Evolutionary conservation across 2,797 vertebrate species (phyloP), one percentile per base, ranked within the genome.

Genomic region (Gymnopithys bicolor): DNA sequence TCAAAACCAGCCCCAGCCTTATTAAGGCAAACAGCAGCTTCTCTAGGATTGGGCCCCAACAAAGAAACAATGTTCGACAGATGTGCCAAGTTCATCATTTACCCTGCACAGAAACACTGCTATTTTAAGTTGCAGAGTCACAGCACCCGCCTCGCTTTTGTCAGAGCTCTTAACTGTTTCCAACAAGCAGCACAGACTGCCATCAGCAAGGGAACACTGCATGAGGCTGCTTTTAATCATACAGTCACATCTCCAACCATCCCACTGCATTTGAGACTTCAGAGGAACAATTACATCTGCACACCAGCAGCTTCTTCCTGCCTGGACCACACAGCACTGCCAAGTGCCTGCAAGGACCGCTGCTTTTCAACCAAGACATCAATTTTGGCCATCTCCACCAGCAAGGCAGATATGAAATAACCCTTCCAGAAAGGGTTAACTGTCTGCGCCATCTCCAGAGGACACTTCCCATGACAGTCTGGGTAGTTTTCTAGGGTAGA

Each of bases 121-220:
- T 96, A 96, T 96, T 97, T 97, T 96, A 97, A 96, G 95, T 52
- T 7, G 13, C 66, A 69, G 79, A 94, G 84, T 95, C 91, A 91
- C 87, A 89, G 74, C 63, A 69, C 76, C 82, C 87, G 1, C 73
- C 73, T 73, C 1, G 3, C 73, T 76, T 84, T 21, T 60, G 83
- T 93, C 85, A 94, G 52, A 55, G 56, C 68, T 82, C 46, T 85
- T 80, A 89, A 94, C 90, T 10, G 1, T 89, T 95, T 91, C 74
- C 52, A 87, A 84, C 37, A 25, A 89, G 79, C 37, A 93, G 83
- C 83, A 82, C 5, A 6, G 68, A 43, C 16, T 1, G 2, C 71
- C 56, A 79, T 41, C 84, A 87, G 58, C 53, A 80, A 74, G 32
- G 28, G 49, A 84, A 74, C 21, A 2, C 67, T 79, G 58, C 3